A percentile compares a stretch with the other conserved stretches of the same genome.
Conservation (phyloP, 1,140 invertebrate species). For the Euwallacea fornicatus region DNA sequence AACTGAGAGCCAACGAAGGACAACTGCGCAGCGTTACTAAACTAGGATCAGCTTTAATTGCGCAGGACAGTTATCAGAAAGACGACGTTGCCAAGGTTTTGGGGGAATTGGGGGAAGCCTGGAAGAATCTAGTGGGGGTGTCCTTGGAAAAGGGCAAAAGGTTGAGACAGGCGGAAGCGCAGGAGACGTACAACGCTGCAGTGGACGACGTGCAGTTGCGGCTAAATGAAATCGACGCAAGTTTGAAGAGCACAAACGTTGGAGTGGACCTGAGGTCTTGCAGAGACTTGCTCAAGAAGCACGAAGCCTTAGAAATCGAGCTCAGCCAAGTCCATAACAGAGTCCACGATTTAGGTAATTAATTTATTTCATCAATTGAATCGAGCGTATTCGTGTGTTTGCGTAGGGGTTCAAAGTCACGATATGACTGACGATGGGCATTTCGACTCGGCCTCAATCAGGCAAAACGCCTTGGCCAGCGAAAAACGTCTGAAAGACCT, state of each 20-base stretch:
- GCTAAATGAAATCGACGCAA: constrained; percentile 74
- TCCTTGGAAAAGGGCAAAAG: constrained; percentile 85
- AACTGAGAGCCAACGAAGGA: constrained; percentile 89
- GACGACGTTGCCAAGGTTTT: constrained; percentile 68
- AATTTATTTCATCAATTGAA: neutral
- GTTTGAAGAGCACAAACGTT: constrained; percentile 77
- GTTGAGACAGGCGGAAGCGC: constrained; percentile 73
- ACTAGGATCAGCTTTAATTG: constrained; percentile 69
- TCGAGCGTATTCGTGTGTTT: neutral
- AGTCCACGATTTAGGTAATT: constrained; percentile 65
- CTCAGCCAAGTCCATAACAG: constrained; percentile 76
- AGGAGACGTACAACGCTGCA: constrained; percentile 75
- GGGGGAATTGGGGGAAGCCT: constrained; percentile 70
- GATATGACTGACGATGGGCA: constrained; percentile 92
- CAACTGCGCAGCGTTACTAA: constrained; percentile 84
- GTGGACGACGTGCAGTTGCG: constrained; percentile 80
- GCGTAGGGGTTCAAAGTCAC: constrained; percentile 68
- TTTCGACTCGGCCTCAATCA: constrained; percentile 87
- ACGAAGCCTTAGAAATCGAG: constrained; percentile 81
- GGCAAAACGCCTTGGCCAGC: constrained; percentile 75
- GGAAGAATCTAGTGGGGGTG: constrained; percentile 68
- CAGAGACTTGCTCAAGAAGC: constrained; percentile 84
- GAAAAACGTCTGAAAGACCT: constrained; percentile 66
- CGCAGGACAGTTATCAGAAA: constrained; percentile 69
- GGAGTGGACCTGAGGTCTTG: constrained; percentile 85